phyloP scores from a whole-genome alignment of 2,113 vertebrate species.

The Myanophis thanlyinensis region DNA sequence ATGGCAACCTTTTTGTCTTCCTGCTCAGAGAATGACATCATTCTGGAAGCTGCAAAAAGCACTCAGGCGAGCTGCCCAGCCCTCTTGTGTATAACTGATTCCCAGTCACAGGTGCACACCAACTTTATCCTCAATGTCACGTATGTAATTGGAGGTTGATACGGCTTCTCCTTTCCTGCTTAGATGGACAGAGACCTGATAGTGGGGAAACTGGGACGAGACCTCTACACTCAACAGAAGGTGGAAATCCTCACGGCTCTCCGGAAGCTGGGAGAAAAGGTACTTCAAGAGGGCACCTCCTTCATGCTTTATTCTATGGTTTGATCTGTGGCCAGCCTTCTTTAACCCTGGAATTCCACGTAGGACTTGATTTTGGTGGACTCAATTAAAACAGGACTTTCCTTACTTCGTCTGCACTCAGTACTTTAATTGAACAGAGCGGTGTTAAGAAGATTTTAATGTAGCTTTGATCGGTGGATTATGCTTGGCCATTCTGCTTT shows the following conservation, averaged over 20 bases:
- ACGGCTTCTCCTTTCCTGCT: not conserved
- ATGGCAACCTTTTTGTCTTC: not conserved
- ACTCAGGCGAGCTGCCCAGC: not conserved
- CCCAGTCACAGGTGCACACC: not conserved
- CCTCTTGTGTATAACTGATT: not conserved
- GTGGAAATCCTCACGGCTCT: slow-evolving; percentile 93
- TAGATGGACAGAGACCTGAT: slow-evolving; percentile 98
- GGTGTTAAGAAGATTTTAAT: not conserved
- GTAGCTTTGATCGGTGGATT: not conserved
- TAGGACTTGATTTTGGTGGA: not conserved
- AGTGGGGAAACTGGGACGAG: slow-evolving; percentile 86
- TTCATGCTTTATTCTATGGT: not conserved
- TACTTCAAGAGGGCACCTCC: slow-evolving; percentile 51
- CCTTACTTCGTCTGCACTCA: not conserved
- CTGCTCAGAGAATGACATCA: not conserved
- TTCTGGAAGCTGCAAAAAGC: not conserved
- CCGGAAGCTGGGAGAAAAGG: slow-evolving; percentile 96
- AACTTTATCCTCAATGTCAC: not conserved
- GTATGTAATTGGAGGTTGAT: not conserved
- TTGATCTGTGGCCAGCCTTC: not conserved
- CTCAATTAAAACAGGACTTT: not conserved
- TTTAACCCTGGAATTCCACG: not conserved
- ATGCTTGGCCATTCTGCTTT: not conserved
- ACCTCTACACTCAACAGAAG: slow-evolving; percentile 89
- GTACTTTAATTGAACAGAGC: not conserved